Conservation (phyloP, 2,888 invertebrate species). For the Drosophila eohydei region DNA sequence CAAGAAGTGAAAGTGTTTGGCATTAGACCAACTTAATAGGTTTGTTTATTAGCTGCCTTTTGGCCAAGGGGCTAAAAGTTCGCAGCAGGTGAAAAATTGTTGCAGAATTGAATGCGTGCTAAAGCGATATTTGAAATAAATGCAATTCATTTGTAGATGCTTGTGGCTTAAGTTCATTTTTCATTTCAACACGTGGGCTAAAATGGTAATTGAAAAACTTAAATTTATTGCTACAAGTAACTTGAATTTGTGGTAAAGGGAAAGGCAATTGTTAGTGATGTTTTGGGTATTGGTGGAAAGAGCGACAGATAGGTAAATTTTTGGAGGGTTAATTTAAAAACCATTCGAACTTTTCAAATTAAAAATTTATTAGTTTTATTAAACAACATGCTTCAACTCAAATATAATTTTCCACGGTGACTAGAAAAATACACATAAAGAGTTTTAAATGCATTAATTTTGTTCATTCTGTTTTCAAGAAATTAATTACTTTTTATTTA, state of each 20-base stretch:
- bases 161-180: constrained; percentile 22
- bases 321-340: neutral
- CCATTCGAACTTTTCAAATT: neutral
- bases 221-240: neutral
- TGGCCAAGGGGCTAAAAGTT: constrained; percentile 1
- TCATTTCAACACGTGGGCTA: constrained; percentile 21
- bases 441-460: no score
- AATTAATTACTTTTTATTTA: neutral
- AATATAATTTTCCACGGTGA: neutral
- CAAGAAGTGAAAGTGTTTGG: constrained; percentile 59
- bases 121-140: constrained; percentile 15
- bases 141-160: constrained; percentile 7
- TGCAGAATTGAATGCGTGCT: constrained; percentile 37
- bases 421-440: neutral
- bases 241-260: neutral
- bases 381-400: neutral
- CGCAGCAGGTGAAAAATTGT: constrained; percentile 6
- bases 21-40: constrained; percentile 44
- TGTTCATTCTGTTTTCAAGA: no score
- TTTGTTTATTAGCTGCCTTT: constrained; percentile 38
- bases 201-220: constrained; percentile 2
- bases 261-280: no score
- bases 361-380: neutral
- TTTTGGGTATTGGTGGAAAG: no score
- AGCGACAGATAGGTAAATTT: no score